A percentile compares a stretch with the other conserved stretches of the same genome.
Conservation (phyloP, 2,888 invertebrate genomes). For the Acrobasis consociella region DNA sequence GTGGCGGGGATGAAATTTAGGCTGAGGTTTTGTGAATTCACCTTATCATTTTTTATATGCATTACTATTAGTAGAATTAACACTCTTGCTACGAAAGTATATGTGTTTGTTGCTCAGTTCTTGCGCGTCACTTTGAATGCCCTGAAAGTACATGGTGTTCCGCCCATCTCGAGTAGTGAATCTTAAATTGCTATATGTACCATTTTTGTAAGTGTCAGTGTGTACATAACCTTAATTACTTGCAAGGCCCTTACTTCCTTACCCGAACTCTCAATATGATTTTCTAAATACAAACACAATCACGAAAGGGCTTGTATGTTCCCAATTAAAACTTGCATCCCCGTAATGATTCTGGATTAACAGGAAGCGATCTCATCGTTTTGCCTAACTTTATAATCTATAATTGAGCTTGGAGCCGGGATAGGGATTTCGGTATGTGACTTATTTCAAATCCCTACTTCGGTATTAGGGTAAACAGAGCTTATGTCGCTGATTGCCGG, state of each 20-base stretch:
- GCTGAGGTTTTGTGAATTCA: too few species aligned
- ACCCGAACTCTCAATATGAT: neutral
- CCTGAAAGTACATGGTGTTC: too few species aligned
- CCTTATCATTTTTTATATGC: too few species aligned
- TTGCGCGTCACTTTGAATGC: too few species aligned
- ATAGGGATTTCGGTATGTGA: conserved; percentile 24
- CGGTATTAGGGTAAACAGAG: conserved; percentile 43
- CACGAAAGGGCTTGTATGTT: conserved; percentile 13
- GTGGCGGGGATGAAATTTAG: too few species aligned
- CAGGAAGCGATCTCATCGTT: conserved; percentile 25
- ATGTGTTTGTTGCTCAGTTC: too few species aligned
- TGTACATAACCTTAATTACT: too few species aligned
- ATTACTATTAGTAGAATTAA: too few species aligned
- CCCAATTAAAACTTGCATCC: conserved; percentile 31
- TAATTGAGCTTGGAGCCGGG: conserved; percentile 13
- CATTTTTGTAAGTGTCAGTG: too few species aligned
- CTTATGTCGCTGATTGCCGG: conserved; percentile 41
- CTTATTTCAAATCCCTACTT: conserved; percentile 44
- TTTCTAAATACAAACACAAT: conserved; percentile 25
- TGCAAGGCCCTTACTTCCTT: neutral
- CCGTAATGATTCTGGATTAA: conserved; percentile 26
- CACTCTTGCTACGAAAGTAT: too few species aligned
- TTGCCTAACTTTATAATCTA: conserved; percentile 23
- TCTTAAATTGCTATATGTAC: too few species aligned
- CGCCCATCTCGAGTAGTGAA: too few species aligned